phyloP scores from a whole-genome alignment of 2,113 vertebrate genomes.

The Strix aluco region DNA sequence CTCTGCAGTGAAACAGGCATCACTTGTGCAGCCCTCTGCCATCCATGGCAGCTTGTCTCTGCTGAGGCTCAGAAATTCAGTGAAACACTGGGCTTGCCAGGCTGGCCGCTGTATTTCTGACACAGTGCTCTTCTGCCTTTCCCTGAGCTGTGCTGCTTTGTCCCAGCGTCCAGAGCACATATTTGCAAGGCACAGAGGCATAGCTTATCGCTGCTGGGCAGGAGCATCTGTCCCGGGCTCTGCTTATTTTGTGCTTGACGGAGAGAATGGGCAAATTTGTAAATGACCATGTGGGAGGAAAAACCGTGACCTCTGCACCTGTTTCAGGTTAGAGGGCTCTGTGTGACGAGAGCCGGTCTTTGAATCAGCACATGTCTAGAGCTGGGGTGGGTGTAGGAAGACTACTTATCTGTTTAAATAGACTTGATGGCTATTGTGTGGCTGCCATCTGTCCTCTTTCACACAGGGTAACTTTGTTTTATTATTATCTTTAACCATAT shows the following conservation, averaged over 20 bases:
- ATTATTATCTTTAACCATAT: not conserved
- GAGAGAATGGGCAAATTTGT: not conserved
- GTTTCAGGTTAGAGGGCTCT: not conserved
- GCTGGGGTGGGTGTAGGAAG: not conserved
- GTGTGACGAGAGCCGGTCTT: not conserved
- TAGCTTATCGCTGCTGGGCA: not conserved
- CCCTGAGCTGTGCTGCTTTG: not conserved
- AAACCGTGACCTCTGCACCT: not conserved
- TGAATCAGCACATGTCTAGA: not conserved
- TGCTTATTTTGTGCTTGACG: not conserved
- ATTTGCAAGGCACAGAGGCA: not conserved
- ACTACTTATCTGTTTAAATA: conserved; percentile 14
- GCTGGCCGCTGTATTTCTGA: fast-evolving
- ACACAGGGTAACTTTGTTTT: not conserved
- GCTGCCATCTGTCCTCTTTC: conserved; percentile 55
- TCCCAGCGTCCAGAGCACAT: not conserved
- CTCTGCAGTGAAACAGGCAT: not conserved
- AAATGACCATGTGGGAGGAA: not conserved
- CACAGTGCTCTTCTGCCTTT: not conserved
- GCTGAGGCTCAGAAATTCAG: fast-evolving
- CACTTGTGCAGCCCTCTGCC: not conserved
- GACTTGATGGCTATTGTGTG: conserved; percentile 25
- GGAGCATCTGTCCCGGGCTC: not conserved
- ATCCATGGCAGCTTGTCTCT: not conserved
- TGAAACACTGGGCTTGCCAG: not conserved